These are phyloP conservation scores for Cremastinae sp. DNA, from an alignment of 2,888 invertebrate genomes.

Conservation along the genomic window DNA sequence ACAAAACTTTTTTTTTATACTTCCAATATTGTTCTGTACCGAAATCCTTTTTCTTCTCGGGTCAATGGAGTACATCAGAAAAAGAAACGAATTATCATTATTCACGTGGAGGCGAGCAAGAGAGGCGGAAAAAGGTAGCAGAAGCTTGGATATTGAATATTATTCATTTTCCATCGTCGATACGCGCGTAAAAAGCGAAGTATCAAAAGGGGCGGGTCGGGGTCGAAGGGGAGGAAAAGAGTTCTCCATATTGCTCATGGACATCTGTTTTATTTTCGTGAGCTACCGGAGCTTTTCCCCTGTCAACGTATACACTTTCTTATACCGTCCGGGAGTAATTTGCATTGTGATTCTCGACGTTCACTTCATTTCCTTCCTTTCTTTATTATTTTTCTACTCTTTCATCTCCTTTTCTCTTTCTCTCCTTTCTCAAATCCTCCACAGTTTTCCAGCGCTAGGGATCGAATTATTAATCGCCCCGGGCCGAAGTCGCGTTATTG, in stretches of 20 bases:
- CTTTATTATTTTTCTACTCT: slow-evolving; percentile 1
- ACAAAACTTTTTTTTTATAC: no score
- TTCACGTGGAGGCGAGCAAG: neutral
- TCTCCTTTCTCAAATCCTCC: neutral
- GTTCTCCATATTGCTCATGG: slow-evolving; percentile 49
- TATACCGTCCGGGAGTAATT: slow-evolving; percentile 20
- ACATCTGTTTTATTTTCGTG: slow-evolving; percentile 42
- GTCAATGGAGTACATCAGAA: no score
- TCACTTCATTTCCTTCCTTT: neutral
- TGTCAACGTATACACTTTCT: neutral
- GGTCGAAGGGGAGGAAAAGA: slow-evolving; percentile 6
- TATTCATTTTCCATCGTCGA: slow-evolving; percentile 57
- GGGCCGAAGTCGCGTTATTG: no score
- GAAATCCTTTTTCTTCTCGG: no score
- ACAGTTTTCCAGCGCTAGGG: no score
- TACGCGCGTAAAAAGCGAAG: slow-evolving; percentile 13
- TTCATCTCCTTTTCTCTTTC: neutral
- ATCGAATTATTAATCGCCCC: no score
- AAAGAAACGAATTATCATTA: no score
- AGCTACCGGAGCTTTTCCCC: no score
- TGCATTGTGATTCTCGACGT: slow-evolving; percentile 32
- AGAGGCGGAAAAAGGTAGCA: slow-evolving; percentile 11
- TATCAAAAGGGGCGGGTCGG: no score
- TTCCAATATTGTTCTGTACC: no score
- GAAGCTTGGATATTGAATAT: slow-evolving; percentile 56